Evolutionary conservation across 1,140 invertebrate species (phyloP).

Genomic region (Saxidomus purpurata): DNA sequence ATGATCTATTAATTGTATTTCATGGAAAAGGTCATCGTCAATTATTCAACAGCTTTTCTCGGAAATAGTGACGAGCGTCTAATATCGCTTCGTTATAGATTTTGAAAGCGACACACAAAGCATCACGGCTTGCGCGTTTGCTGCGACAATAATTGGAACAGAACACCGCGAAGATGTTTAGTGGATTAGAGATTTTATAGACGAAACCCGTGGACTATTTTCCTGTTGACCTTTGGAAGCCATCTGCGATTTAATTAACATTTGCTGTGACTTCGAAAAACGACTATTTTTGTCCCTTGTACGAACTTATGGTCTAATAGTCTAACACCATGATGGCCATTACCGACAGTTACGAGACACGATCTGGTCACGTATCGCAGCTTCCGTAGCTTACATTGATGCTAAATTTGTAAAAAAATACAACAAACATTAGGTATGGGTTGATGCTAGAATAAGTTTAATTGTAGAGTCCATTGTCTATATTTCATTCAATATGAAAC

Average conservation of each 20-base stretch:
- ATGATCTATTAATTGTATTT: background rate
- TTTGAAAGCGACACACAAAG: background rate
- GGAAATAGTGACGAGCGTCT: background rate
- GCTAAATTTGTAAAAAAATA: too few relatives aligned
- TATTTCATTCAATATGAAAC: too few relatives aligned
- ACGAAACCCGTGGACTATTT: constrained; percentile 7
- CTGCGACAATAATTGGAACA: background rate
- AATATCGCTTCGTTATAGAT: background rate
- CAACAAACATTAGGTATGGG: too few relatives aligned
- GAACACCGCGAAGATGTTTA: background rate
- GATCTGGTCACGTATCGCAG: too few relatives aligned
- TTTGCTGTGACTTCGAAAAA: background rate
- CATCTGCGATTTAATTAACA: constrained; percentile 4
- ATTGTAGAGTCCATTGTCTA: too few relatives aligned
- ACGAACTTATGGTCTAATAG: too few relatives aligned
- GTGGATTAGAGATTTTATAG: background rate
- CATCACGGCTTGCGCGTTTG: background rate
- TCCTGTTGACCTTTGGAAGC: constrained; percentile 25
- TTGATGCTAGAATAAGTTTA: too few relatives aligned
- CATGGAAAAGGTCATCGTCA: constrained; percentile 1
- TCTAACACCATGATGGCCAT: too few relatives aligned
- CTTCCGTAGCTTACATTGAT: too few relatives aligned
- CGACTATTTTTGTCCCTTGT: background rate
- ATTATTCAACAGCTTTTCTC: constrained; percentile 13
- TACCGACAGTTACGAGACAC: too few relatives aligned